A percentile compares a stretch with the other conserved stretches of the same genome.
phyloP scores from a whole-genome alignment of 2,113 vertebrate genomes.

The Petrocephalus microphthalmus region DNA sequence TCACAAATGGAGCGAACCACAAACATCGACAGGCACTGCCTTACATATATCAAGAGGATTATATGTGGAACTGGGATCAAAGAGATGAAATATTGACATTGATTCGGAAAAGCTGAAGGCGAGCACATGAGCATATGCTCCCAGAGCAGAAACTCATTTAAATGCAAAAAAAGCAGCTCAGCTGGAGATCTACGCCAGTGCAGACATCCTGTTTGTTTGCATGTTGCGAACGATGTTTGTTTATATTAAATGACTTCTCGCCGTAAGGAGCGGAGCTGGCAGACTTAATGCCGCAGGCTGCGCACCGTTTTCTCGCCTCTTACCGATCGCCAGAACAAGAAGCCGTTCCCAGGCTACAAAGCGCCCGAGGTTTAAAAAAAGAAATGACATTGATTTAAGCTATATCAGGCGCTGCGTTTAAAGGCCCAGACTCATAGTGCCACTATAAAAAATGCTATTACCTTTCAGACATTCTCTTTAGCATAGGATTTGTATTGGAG shows the following conservation, averaged over 20 bases:
- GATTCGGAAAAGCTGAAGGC: constrained; percentile 14
- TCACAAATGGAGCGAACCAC: neutral
- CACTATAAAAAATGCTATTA: neutral
- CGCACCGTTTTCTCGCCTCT: constrained; percentile 18
- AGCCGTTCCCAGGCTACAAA: neutral
- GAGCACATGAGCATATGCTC: neutral
- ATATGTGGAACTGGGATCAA: neutral
- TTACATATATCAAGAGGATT: constrained; percentile 6
- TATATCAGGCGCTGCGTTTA: neutral
- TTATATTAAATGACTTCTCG: constrained; percentile 12
- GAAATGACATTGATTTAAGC: neutral
- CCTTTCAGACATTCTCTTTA: neutral
- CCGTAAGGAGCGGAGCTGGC: constrained; percentile 26
- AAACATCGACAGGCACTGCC: neutral
- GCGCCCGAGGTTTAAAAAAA: constrained; percentile 14
- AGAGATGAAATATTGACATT: constrained; percentile 13
- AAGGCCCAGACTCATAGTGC: neutral
- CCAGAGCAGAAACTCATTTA: neutral
- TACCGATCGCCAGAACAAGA: constrained; percentile 9
- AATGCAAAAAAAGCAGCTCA: constrained; percentile 1
- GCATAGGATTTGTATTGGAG: neutral
- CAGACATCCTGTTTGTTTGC: constrained; percentile 18
- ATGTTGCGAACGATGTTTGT: constrained; percentile 7
- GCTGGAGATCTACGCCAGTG: neutral
- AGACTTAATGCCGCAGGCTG: constrained; percentile 26